phyloP scores from a whole-genome alignment of 2,797 vertebrate species.

The Champsocephalus gunnari region DNA sequence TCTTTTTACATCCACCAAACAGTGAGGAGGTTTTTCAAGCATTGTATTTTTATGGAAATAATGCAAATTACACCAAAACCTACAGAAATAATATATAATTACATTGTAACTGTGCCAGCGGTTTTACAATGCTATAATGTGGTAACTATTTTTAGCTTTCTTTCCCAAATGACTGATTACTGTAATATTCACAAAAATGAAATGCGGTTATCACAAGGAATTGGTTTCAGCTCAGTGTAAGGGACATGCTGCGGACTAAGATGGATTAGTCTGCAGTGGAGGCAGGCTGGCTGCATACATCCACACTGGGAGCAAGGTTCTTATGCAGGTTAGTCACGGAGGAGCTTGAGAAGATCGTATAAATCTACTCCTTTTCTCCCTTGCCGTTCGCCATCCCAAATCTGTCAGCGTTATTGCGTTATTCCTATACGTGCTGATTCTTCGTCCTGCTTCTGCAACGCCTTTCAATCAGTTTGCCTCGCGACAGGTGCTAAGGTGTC shows the following conservation, averaged over 20 bases:
- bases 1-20: background rate
- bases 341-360: conserved; percentile 45
- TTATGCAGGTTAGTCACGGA: conserved; percentile 66
- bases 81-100: background rate
- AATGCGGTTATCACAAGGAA: conserved; percentile 28
- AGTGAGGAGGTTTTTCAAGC: background rate
- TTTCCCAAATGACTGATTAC: conserved; percentile 14
- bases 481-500: conserved; percentile 18
- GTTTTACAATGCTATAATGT: background rate
- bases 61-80: background rate
- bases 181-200: conserved; percentile 25
- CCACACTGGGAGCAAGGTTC: conserved; percentile 31
- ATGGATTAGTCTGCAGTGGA: conserved; percentile 56
- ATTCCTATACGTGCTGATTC: conserved; percentile 11
- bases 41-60: background rate
- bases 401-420: conserved; percentile 57
- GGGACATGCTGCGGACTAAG: conserved; percentile 37
- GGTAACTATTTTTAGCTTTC: background rate
- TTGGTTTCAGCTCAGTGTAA: conserved; percentile 8
- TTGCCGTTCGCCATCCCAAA: conserved; percentile 45
- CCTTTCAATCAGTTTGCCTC: conserved; percentile 9
- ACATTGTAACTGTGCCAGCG: background rate
- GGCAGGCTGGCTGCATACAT: conserved; percentile 23
- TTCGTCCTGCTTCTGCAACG: conserved; percentile 8
- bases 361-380: conserved; percentile 56